Conservation (phyloP, 2,797 vertebrate genomes). For the Xyrichtys novacula region DNA sequence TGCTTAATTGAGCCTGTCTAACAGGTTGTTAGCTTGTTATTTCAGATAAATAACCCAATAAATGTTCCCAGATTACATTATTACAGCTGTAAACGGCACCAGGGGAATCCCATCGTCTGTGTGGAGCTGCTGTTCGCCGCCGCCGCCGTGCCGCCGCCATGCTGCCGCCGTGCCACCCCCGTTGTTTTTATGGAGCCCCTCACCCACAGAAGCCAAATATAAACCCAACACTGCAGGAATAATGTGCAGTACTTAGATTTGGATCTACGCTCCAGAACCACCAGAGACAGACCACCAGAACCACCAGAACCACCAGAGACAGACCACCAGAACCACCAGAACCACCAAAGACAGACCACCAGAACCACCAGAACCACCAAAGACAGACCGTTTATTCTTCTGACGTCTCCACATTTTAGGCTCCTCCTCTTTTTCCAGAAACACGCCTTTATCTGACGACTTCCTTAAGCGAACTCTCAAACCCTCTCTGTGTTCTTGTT, state of each 20-base stretch:
- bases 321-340: constrained; percentile 77
- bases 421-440: constrained; percentile 56
- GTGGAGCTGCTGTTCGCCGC: constrained; percentile 60
- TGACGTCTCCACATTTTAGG: constrained; percentile 77
- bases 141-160: no score
- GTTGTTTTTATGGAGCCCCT: constrained; percentile 69
- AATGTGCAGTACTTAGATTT: constrained; percentile 69
- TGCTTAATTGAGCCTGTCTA: constrained; percentile 76
- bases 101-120: constrained; percentile 65
- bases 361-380: constrained; percentile 76
- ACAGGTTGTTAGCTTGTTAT: constrained; percentile 70
- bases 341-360: constrained; percentile 78
- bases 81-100: constrained; percentile 75
- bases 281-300: no score
- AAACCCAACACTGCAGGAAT: constrained; percentile 70
- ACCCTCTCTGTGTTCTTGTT: no score
- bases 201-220: constrained; percentile 71
- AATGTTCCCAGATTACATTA: constrained; percentile 78
- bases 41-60: constrained; percentile 80
- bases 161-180: constrained; percentile 59
- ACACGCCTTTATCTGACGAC: constrained; percentile 74
- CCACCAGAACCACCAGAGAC: constrained; percentile 77
- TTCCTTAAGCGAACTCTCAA: no score
- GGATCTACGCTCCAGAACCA: constrained; percentile 62
- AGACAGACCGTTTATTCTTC: constrained; percentile 83